Evolutionary conservation across 2,113 vertebrate species (phyloP).

Genomic region (Urocolius indicus): DNA sequence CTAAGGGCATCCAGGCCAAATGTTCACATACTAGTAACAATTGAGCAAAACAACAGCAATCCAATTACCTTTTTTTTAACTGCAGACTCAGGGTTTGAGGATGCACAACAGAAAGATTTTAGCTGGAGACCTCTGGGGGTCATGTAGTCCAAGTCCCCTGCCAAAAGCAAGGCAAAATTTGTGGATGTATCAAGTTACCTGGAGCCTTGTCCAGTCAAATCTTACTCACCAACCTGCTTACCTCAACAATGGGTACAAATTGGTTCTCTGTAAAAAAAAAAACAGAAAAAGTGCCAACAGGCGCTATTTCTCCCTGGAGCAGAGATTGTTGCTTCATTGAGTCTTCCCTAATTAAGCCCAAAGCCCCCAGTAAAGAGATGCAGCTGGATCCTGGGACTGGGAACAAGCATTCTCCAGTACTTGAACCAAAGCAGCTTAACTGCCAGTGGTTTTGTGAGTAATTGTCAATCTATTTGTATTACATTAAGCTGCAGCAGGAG

Average conservation of each 20-base stretch:
- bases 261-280: not conserved
- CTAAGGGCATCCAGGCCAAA: not conserved
- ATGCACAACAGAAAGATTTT: not conserved
- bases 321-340: not conserved
- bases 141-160: not conserved
- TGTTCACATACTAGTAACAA: not conserved
- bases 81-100: not conserved
- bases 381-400: not conserved
- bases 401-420: not conserved
- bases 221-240: not conserved
- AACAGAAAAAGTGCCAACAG: not conserved
- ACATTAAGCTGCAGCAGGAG: not conserved
- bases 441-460: not conserved
- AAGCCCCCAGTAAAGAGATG: not conserved
- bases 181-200: not conserved
- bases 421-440: not conserved
- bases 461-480: not conserved
- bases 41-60: not conserved
- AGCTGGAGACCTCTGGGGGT: not conserved
- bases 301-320: not conserved
- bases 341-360: not conserved
- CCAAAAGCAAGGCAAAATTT: not conserved
- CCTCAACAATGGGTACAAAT: accelerated
- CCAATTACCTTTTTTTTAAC: not conserved
- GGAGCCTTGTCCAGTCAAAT: not conserved